Evolutionary conservation across 2,797 vertebrate species (phyloP).

Genomic region (Anniella stebbinsi): DNA sequence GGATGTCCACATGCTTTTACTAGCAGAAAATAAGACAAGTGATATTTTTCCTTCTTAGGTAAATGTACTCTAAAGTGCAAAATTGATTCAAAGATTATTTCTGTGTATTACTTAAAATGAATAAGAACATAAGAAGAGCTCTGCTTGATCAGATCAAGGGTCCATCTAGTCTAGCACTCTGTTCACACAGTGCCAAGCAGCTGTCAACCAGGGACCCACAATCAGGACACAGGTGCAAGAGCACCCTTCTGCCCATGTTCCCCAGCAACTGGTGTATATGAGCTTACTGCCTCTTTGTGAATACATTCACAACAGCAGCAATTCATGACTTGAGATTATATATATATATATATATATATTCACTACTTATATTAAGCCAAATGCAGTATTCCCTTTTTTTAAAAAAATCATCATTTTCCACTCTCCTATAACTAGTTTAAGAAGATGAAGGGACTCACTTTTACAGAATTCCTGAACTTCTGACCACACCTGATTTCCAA

Average conservation of each 20-base stretch:
- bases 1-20: constrained; percentile 66
- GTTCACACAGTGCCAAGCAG: too few species aligned
- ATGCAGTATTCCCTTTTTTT: background rate
- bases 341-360: too few species aligned
- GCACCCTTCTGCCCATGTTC: too few species aligned
- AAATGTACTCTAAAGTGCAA: background rate
- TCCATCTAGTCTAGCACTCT: too few species aligned
- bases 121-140: too few species aligned
- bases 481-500: constrained; percentile 50
- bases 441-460: constrained; percentile 67
- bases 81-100: background rate
- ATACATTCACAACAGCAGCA: background rate
- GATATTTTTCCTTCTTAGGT: background rate
- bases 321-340: too few species aligned
- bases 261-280: too few species aligned
- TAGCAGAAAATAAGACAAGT: constrained; percentile 34
- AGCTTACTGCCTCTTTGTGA: background rate
- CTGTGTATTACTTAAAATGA: background rate
- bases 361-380: background rate
- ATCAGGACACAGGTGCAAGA: too few species aligned
- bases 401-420: background rate
- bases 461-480: constrained; percentile 32
- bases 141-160: too few species aligned
- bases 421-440: background rate
- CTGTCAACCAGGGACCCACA: too few species aligned